phyloP scores from a whole-genome alignment of 2,113 vertebrate genomes.

The Anolis carolinensis region DNA sequence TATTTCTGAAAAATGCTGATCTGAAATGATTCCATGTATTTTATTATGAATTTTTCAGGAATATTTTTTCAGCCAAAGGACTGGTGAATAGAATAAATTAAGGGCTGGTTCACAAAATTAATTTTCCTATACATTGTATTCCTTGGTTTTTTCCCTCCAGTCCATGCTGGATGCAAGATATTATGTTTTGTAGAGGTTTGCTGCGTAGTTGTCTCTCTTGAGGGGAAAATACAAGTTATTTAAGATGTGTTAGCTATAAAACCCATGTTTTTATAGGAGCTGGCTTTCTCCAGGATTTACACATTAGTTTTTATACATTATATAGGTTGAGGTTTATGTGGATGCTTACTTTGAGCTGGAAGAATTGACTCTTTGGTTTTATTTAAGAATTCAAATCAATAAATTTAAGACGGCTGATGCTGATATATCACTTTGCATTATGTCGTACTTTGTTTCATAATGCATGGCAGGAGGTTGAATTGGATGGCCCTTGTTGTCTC shows the following conservation, averaged over 20 bases:
- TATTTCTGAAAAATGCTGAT: background rate
- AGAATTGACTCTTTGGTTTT: background rate
- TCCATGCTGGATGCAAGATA: background rate
- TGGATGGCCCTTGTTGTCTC: no score
- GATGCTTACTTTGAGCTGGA: background rate
- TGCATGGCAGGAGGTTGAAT: no score
- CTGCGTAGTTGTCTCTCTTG: background rate
- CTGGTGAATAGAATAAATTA: background rate
- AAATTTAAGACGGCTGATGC: background rate
- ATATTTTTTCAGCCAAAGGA: conserved; percentile 8
- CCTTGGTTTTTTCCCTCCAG: background rate
- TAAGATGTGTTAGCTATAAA: background rate
- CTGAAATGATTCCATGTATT: conserved; percentile 8
- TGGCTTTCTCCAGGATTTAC: background rate
- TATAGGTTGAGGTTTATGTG: background rate
- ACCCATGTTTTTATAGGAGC: background rate
- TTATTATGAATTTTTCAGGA: background rate
- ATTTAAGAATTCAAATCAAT: background rate
- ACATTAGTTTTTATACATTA: background rate
- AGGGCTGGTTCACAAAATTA: background rate
- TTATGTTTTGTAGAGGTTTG: background rate
- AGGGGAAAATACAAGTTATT: background rate
- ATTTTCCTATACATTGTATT: background rate
- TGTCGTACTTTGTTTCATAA: background rate
- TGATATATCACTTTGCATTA: background rate